phyloP scores from a whole-genome alignment of 2,888 invertebrate genomes.

The Marasmarcha lunaedactyla region DNA sequence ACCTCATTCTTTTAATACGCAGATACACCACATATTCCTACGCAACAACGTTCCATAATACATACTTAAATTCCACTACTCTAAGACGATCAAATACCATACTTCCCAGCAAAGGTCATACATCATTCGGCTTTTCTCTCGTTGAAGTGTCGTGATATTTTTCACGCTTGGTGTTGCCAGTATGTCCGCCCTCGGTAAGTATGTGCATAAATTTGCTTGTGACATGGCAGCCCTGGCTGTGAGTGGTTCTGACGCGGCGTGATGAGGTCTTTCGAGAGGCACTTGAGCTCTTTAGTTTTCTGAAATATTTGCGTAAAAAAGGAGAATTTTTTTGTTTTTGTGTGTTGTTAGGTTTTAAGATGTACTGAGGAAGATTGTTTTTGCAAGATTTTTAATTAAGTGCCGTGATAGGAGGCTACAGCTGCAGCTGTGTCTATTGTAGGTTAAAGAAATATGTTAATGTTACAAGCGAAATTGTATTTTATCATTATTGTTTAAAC shows the following conservation, averaged over 20 bases:
- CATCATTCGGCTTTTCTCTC: neutral
- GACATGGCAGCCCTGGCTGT: constrained; percentile 30
- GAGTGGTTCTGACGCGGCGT: constrained; percentile 9
- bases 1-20: no score
- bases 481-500: no score
- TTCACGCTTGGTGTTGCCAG: constrained; percentile 26
- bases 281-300: constrained; percentile 1
- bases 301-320: constrained; percentile 11
- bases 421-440: no score
- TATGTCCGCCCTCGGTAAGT: constrained; percentile 35
- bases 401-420: no score
- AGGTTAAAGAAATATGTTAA: no score
- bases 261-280: constrained; percentile 2
- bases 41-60: no score
- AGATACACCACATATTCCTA: no score
- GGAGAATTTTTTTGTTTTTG: constrained; percentile 4
- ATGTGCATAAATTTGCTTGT: constrained; percentile 57
- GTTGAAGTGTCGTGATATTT: constrained; percentile 24
- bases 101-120: neutral
- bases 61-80: no score
- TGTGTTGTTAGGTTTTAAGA: constrained; percentile 2
- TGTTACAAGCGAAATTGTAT: no score
- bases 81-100: no score
- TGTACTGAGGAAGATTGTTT: no score
- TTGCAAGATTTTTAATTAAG: no score